Base-by-base conservation (phyloP, 2,888 invertebrate genomes). In the Eumacrocentrus americanus region DNA sequence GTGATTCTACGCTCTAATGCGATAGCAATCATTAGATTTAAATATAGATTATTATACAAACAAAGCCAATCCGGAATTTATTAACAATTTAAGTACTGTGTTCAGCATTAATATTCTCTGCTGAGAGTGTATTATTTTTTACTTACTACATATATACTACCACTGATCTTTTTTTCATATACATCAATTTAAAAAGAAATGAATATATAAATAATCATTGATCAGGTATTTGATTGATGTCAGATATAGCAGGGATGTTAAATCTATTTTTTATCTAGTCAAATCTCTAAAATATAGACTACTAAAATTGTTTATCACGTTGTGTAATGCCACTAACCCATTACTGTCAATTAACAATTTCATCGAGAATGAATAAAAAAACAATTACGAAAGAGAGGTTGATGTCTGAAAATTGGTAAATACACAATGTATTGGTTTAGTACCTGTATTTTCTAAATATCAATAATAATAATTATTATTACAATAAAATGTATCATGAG, bases 401-500 rank as follows among this genome's bases (percentile, higher is more conserved):
- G n/a, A n/a, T n/a, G n/a, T n/a, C n/a, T n/a, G n/a, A n/a, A n/a
- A n/a, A n/a, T n/a, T n/a, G n/a, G n/a, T n/a, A n/a, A n/a, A n/a
- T n/a, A n/a, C n/a, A 11, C 34, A 34, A 34, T 40, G n/a, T 16
- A 60, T 60, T 62, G 55, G 40, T 63, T 66, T 67, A 67, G 67
- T 67, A 66, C 64, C 66, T 66, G 64, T 66, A 65, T 64, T 65
- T 62, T 72, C 70, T 67, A 72, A 68, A 64, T 70, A 29, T 29
- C 29, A 29, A 29, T 29, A 71, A 70, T 74, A 72, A 70, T 65
- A 62, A 62, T 29, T 29, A 63, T 70, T 70, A 72, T 71, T 67
- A 71, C 71, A 70, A 73, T 71, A 71, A 70, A 72, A 72, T 69
- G 67, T 72, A 73, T 71, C 29, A 73, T 77, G 74, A 78, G 74